Base-by-base conservation (phyloP, 2,113 vertebrate genomes). In the Labeo rohita region DNA sequence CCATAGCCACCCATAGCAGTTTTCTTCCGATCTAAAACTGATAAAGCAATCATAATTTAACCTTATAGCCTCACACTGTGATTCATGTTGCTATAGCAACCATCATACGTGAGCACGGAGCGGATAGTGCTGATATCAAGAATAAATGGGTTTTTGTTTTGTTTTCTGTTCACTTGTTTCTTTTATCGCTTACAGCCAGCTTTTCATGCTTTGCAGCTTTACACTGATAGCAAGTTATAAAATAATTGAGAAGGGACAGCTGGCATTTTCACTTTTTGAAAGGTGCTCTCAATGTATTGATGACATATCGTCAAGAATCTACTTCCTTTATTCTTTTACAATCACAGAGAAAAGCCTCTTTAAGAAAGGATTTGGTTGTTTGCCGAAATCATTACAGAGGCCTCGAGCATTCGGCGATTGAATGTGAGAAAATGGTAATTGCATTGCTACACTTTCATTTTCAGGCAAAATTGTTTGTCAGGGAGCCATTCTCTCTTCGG, bases 391-490 rank as follows among this genome's bases (percentile, higher is more conserved):
- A 80, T 80, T 87, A 28, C 28, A 78, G n/a, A 63, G 50, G 39
- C 68, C 50, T 65, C 12, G 9, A 75, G 21, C 70, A 50, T 84
- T 89, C 39, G 8, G 43, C 76, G 39, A 81, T 84, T 83, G 50
- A 84, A 54, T 54, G 72, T 76, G 72, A 78, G 74, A 73, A 66
- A 86, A 83, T 68, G 28, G 66, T 82, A 89, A 89, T 85, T 86
- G 87, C 77, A 81, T 86, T 84, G 85, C 76, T 36, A 88, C 88
- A 87, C 85, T 86, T 88, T 78, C 36, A 89, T 87, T 87, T 89
- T 81, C 84, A 80, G 12, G 52, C 82, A 85, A 63, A 74, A 54
- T 50, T 76, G 47, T 84, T 84, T 73, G 43, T 77, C 4, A 50
- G 54, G 6, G 3, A 66, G 68, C 43, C 18, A 18, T 50, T 36